Conservation (phyloP, 2,888 invertebrate species). For the Drosophila meridiana region DNA sequence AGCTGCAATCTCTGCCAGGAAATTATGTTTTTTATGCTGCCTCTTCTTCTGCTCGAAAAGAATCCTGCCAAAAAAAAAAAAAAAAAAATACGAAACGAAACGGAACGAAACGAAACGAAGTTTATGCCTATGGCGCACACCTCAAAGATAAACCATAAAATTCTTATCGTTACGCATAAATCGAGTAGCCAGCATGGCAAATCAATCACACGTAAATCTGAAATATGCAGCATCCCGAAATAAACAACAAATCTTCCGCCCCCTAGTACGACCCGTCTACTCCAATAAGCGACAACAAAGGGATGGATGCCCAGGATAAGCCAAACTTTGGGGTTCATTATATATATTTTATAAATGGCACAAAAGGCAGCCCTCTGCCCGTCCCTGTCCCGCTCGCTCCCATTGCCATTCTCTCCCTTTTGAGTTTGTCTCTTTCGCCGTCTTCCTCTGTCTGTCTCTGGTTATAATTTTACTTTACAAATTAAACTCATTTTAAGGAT, state of each 20-base stretch:
- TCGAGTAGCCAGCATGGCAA: conserved; percentile 63
- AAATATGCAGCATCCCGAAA: conserved; percentile 58
- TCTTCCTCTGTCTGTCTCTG: conserved; percentile 12
- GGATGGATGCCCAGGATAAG: conserved; percentile 45
- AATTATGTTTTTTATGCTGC: conserved; percentile 82
- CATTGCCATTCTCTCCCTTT: background rate
- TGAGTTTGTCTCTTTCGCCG: background rate
- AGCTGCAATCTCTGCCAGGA: conserved; percentile 76
- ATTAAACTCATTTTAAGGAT: conserved; percentile 82
- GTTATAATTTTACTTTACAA: conserved; percentile 74
- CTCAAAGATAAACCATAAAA: conserved; percentile 76
- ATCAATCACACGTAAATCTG: conserved; percentile 71
- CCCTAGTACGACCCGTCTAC: background rate
- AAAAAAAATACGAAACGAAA: conserved; percentile 15
- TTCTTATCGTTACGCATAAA: conserved; percentile 71
- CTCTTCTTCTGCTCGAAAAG: conserved; percentile 29
- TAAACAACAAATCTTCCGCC: conserved; percentile 2
- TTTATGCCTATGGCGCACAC: conserved; percentile 58
- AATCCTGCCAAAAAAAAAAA: conserved; percentile 20
- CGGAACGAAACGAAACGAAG: conserved; percentile 35
- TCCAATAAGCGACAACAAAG: conserved; percentile 43
- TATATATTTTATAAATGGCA: conserved; percentile 52
- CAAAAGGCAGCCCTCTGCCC: conserved; percentile 29
- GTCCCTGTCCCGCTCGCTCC: background rate
- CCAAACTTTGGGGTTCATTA: conserved; percentile 58